A percentile compares a stretch with the other conserved stretches of the same genome.
These are phyloP conservation scores for Setipinna tenuifilis DNA, from an alignment of 2,797 vertebrate genomes.

Conservation along the genomic window DNA sequence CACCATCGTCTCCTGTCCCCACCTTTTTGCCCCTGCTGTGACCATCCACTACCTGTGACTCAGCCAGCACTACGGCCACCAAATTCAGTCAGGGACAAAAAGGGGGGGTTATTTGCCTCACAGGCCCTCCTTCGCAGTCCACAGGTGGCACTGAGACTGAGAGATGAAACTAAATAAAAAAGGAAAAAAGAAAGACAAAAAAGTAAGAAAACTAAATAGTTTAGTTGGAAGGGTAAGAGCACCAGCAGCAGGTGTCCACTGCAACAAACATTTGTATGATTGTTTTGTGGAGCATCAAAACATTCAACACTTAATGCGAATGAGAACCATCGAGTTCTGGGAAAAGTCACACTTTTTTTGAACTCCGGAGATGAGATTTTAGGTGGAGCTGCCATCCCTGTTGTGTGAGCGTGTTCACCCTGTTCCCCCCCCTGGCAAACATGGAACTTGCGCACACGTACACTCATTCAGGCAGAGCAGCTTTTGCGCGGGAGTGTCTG, in stretches of 20 bases:
- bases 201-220: neutral
- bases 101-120: no score
- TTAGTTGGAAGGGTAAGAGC: neutral
- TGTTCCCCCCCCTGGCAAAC: neutral
- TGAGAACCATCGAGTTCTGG: neutral
- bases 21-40: neutral
- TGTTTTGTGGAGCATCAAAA: no score
- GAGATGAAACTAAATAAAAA: no score
- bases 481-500: conserved; percentile 10
- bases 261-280: neutral
- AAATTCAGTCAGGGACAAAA: no score
- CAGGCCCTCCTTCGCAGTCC: no score
- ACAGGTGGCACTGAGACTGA: no score
- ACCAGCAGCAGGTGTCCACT: neutral
- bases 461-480: neutral
- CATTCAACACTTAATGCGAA: conserved; percentile 17
- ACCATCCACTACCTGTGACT: neutral
- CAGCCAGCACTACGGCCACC: neutral
- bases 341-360: conserved; percentile 25
- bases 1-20: neutral
- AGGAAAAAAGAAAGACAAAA: no score
- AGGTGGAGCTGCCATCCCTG: conserved; percentile 30
- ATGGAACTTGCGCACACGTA: neutral
- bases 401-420: conserved; percentile 20
- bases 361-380: conserved; percentile 29